Evolutionary conservation across 92 coral and sea anemone genomes (phyloP).

Genomic region (Epizoanthus ramosus): DNA sequence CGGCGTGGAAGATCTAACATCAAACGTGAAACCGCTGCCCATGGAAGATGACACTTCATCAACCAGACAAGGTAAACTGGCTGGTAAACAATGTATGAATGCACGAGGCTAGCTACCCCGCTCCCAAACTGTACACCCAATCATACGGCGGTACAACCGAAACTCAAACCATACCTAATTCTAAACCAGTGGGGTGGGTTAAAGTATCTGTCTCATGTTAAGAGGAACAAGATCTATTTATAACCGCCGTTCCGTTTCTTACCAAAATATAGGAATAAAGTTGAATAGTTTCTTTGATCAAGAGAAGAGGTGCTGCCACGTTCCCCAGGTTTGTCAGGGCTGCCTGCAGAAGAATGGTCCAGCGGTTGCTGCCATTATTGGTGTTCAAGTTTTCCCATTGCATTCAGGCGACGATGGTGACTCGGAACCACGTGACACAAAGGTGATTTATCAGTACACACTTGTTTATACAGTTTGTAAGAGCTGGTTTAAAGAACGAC

Average conservation of each 20-base stretch:
- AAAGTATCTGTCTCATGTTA: too few relatives aligned
- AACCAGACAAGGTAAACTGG: constrained; percentile 11
- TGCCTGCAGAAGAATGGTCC: constrained; percentile 41
- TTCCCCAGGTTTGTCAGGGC: constrained; percentile 63
- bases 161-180: too few relatives aligned
- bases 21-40: constrained; percentile 8
- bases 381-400: constrained; percentile 54
- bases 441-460: not conserved
- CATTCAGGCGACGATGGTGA: not conserved
- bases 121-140: too few relatives aligned
- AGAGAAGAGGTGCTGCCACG: constrained; percentile 53
- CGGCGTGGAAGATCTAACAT: not conserved
- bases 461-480: not conserved
- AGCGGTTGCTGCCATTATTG: constrained; percentile 51
- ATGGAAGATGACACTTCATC: not conserved
- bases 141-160: too few relatives aligned
- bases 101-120: too few relatives aligned
- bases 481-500: too few relatives aligned
- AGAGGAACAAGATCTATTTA: too few relatives aligned
- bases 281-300: constrained; percentile 60
- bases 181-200: too few relatives aligned
- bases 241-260: not conserved
- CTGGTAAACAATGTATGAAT: too few relatives aligned
- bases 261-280: constrained; percentile 35
- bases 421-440: not conserved